Evolutionary conservation across 2,888 invertebrate species (phyloP).

Genomic region (Nomada ruficornis): DNA sequence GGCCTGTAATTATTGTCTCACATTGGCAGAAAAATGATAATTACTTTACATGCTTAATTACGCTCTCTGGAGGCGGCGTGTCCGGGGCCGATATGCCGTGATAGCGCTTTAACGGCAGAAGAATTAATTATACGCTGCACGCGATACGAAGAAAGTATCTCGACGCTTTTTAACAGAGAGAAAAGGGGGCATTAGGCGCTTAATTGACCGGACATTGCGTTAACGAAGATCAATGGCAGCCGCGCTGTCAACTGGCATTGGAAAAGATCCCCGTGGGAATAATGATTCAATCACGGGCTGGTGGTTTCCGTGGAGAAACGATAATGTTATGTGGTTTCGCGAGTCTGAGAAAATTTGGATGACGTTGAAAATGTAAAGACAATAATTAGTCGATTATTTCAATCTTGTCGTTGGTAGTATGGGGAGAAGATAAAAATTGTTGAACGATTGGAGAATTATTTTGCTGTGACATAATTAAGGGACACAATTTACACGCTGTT

Average conservation of each 20-base stretch:
- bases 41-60: conserved; percentile 64
- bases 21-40: conserved; percentile 56
- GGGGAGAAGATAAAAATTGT: too few relatives aligned
- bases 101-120: conserved; percentile 61
- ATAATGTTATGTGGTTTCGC: background rate
- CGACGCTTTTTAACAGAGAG: conserved; percentile 32
- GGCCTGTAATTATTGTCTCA: conserved; percentile 56
- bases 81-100: conserved; percentile 30
- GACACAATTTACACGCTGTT: too few relatives aligned
- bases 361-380: background rate
- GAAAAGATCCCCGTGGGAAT: conserved; percentile 12
- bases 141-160: conserved; percentile 59
- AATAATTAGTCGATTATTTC: background rate
- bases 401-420: too few relatives aligned
- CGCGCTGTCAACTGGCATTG: background rate
- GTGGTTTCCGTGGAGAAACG: background rate
- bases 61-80: conserved; percentile 32
- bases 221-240: conserved; percentile 55
- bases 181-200: conserved; percentile 46
- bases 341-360: background rate
- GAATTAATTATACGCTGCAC: conserved; percentile 62
- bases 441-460: too few relatives aligned
- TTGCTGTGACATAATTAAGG: too few relatives aligned
- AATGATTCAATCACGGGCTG: conserved; percentile 12
- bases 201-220: conserved; percentile 54